phyloP scores from a whole-genome alignment of 2,888 invertebrate genomes.

The Esperia sulphurella region DNA sequence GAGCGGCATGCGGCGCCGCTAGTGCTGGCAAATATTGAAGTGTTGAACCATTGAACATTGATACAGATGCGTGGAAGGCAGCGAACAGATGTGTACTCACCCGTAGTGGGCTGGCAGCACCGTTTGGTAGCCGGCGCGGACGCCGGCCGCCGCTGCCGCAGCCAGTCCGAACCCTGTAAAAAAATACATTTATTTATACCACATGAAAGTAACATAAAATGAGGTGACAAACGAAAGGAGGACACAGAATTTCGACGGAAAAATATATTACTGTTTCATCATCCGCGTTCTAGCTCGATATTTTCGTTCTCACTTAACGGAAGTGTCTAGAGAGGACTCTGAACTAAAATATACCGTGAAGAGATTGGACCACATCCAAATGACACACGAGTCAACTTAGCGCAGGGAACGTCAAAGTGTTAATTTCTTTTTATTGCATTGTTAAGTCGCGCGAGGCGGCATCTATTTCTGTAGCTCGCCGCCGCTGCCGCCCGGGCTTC shows the following conservation, averaged over 20 bases:
- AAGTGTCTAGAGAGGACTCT: conserved; percentile 59
- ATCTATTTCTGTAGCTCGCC: conserved; percentile 71
- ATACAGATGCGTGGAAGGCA: conserved; percentile 50
- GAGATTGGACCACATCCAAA: conserved; percentile 73
- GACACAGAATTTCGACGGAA: conserved; percentile 34
- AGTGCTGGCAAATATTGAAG: conserved; percentile 76
- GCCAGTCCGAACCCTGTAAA: conserved; percentile 70
- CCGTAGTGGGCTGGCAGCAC: conserved; percentile 90
- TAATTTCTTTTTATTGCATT: conserved; percentile 80
- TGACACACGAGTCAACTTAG: conserved; percentile 76
- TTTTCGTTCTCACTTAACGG: conserved; percentile 69
- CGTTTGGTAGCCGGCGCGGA: conserved; percentile 88
- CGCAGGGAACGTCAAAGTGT: conserved; percentile 67
- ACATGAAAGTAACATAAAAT: conserved; percentile 20
- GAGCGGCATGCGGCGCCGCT: conserved; percentile 66
- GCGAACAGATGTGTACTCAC: conserved; percentile 79
- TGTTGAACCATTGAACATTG: conserved; percentile 75
- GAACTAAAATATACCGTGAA: conserved; percentile 57
- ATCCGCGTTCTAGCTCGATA: conserved; percentile 45
- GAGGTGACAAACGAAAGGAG: conserved; percentile 39
- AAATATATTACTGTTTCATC: conserved; percentile 51
- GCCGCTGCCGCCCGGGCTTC: conserved; percentile 58
- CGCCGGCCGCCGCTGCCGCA: conserved; percentile 81
- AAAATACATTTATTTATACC: conserved; percentile 36
- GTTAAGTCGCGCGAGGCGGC: conserved; percentile 70